Evolutionary conservation across 2,113 vertebrate genomes (phyloP).

Genomic region (Leucopternis melanops): DNA sequence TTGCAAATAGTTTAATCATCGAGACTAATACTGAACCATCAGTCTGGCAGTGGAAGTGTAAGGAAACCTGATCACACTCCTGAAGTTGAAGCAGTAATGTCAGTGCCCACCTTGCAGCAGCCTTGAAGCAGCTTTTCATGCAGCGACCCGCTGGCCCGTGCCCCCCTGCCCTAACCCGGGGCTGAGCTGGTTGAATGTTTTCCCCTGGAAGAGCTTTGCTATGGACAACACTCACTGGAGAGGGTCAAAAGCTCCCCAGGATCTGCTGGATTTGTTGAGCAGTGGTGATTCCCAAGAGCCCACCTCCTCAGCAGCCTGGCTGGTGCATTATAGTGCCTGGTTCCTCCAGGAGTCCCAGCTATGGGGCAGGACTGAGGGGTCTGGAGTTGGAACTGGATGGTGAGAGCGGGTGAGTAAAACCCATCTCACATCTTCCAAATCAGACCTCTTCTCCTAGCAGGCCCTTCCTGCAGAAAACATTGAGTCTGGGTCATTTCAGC

Average conservation of each 20-base stretch:
- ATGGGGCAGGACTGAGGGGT: background rate
- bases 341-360: background rate
- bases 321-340: background rate
- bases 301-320: background rate
- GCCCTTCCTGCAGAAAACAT: background rate
- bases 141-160: rapidly evolving
- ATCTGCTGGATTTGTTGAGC: background rate
- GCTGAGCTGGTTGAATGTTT: background rate
- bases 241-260: background rate
- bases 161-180: background rate
- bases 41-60: background rate
- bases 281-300: background rate
- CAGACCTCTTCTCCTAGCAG: background rate
- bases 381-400: background rate
- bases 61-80: background rate
- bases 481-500: background rate
- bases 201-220: background rate
- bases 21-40: background rate
- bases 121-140: background rate
- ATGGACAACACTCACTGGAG: too few relatives aligned
- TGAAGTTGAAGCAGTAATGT: background rate
- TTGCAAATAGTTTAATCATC: background rate
- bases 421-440: background rate
- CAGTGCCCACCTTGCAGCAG: background rate
- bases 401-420: background rate